These are phyloP conservation scores for Phrynocephalus guinanensis DNA, from an alignment of 2,797 vertebrate species.

Conservation along the genomic window DNA sequence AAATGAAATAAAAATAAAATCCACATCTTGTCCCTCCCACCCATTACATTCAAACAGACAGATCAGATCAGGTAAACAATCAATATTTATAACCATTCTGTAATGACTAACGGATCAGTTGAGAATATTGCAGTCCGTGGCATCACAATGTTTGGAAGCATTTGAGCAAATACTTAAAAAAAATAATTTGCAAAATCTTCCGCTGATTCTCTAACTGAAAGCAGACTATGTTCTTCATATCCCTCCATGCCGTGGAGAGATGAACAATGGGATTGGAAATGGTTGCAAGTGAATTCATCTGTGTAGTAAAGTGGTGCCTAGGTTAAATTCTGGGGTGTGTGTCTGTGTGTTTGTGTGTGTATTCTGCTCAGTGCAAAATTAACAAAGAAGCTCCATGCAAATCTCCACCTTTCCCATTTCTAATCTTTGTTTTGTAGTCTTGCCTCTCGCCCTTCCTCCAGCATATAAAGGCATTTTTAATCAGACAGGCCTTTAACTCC, in stretches of 20 bases:
- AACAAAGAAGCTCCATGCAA: neutral
- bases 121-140: neutral
- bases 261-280: neutral
- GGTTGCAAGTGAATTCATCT: neutral
- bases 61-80: neutral
- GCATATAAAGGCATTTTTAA: too few species aligned
- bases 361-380: neutral
- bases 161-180: neutral
- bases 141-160: neutral
- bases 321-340: neutral
- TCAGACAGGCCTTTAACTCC: too few species aligned
- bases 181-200: neutral
- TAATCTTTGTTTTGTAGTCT: neutral
- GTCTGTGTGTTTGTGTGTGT: too few species aligned
- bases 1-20: neutral
- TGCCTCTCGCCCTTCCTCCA: too few species aligned
- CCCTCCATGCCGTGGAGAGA: neutral
- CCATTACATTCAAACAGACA: neutral
- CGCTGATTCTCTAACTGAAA: neutral
- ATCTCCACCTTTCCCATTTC: neutral
- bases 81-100: conserved; percentile 6
- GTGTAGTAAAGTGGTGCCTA: neutral
- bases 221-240: neutral
- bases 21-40: neutral
- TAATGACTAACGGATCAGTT: neutral